Conservation (phyloP, 2,888 invertebrate genomes). For the Papilio protenor region DNA sequence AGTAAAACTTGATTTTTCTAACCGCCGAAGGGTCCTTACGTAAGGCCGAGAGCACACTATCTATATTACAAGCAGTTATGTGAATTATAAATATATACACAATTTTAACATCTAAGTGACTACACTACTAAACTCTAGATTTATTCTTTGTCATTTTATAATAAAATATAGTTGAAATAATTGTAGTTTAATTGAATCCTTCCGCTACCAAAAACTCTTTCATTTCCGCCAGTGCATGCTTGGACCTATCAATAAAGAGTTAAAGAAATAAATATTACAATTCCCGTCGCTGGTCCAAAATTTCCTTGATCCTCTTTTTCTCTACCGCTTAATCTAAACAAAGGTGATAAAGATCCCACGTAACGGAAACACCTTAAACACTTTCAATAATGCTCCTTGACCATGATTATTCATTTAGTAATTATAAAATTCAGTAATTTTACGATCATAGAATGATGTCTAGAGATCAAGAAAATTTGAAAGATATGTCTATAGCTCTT, state of each 20-base stretch:
- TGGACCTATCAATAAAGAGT: no score
- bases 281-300: no score
- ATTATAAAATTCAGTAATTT: no score
- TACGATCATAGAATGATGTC: no score
- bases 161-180: slow-evolving; percentile 84
- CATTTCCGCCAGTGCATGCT: neutral
- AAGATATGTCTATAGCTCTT: no score
- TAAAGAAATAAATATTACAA: no score
- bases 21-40: slow-evolving; percentile 55
- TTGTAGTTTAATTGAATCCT: slow-evolving; percentile 37
- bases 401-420: no score
- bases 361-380: neutral
- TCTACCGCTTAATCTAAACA: neutral
- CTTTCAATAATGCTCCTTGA: neutral
- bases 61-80: slow-evolving; percentile 71
- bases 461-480: no score
- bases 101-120: slow-evolving; percentile 79
- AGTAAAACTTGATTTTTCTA: slow-evolving; percentile 67
- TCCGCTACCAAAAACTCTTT: neutral
- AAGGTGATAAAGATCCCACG: neutral
- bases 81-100: slow-evolving; percentile 76
- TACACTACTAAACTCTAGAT: slow-evolving; percentile 86
- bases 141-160: slow-evolving; percentile 90
- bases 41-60: slow-evolving; percentile 55
- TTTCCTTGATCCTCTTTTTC: neutral